Evolutionary conservation across 2,888 invertebrate species (phyloP).

Genomic region (Cybosia mesomella): DNA sequence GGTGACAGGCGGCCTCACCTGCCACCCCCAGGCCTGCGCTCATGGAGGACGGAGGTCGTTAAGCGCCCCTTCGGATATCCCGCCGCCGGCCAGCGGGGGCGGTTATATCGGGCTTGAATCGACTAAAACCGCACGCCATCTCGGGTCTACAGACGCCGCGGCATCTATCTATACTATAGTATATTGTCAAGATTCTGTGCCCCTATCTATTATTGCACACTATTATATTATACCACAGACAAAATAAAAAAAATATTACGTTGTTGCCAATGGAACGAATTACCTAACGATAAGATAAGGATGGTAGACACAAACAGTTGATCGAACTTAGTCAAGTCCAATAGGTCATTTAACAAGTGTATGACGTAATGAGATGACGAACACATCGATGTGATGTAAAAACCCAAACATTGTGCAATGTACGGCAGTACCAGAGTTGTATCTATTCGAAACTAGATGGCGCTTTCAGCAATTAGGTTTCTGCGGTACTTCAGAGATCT

Average conservation of each 20-base stretch:
- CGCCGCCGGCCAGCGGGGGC: too few species aligned
- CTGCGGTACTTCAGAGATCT: background rate
- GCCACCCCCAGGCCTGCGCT: too few species aligned
- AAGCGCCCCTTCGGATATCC: too few species aligned
- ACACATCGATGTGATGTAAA: background rate
- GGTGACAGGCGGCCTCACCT: too few species aligned
- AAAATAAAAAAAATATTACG: background rate
- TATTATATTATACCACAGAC: background rate
- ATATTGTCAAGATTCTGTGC: too few species aligned
- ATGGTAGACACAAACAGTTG: constrained; percentile 6
- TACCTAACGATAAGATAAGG: background rate
- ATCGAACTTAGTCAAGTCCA: background rate
- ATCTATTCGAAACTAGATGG: background rate
- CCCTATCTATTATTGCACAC: too few species aligned
- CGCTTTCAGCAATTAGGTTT: background rate
- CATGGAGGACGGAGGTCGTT: too few species aligned
- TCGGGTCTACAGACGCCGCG: too few species aligned
- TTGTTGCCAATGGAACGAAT: background rate
- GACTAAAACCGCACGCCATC: too few species aligned
- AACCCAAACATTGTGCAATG: constrained; percentile 16
- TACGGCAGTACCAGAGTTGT: background rate
- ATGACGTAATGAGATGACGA: background rate
- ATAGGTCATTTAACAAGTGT: background rate
- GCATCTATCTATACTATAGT: too few species aligned
- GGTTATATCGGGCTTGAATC: too few species aligned